These are phyloP conservation scores for Camponotus vicinus DNA, from an alignment of 1,140 invertebrate genomes.

Conservation along the genomic window DNA sequence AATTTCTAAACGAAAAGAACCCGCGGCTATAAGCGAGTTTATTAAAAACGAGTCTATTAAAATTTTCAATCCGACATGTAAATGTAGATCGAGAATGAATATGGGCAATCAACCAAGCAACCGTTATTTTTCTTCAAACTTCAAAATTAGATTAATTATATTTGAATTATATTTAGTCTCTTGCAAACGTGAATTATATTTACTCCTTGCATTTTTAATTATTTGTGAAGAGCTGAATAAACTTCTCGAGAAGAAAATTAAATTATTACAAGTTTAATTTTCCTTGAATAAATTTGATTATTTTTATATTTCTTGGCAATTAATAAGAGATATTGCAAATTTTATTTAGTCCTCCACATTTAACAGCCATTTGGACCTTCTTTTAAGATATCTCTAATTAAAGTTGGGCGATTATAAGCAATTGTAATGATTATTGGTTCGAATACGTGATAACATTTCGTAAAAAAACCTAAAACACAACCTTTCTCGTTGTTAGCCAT, in stretches of 20 bases:
- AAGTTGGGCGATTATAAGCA: background rate
- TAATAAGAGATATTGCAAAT: background rate
- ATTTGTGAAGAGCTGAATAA: background rate
- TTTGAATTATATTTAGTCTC: background rate
- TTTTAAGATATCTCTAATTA: background rate
- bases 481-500: conserved; percentile 1
- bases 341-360: background rate
- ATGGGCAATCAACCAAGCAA: background rate
- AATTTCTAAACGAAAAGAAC: background rate
- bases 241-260: background rate
- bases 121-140: background rate
- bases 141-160: background rate
- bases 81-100: background rate
- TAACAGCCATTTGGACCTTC: background rate
- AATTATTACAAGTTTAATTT: conserved; percentile 2
- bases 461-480: background rate
- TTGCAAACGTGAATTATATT: background rate
- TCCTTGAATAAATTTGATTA: background rate
- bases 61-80: background rate
- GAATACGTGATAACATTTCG: conserved; percentile 6
- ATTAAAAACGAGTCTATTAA: background rate
- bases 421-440: background rate
- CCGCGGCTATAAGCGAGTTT: background rate
- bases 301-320: background rate
- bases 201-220: conserved; percentile 11